Evolutionary conservation across 2,888 invertebrate species (phyloP).

Genomic region (Chalcis sispes): DNA sequence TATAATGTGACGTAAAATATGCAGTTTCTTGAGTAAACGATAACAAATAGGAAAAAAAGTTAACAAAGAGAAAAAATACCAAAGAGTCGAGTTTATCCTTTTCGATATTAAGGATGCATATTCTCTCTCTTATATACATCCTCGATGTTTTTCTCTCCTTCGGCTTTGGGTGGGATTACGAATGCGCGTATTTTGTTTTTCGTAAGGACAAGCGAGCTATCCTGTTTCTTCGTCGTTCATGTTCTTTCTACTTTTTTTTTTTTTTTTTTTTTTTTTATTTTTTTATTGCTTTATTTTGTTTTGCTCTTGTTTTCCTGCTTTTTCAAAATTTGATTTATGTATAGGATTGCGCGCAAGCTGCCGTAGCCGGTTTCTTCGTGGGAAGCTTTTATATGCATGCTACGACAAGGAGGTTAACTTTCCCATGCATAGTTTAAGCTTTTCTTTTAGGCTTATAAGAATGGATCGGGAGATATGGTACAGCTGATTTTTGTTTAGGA

Average conservation of each 20-base stretch:
- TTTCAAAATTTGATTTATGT: constrained; percentile 35
- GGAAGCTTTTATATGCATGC: constrained; percentile 13
- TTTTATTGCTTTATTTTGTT: not conserved
- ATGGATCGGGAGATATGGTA: not conserved
- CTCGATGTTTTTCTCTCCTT: not conserved
- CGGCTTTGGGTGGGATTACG: not conserved
- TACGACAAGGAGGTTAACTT: not conserved
- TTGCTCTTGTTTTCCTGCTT: too few species aligned
- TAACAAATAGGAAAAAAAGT: too few species aligned
- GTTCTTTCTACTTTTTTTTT: not conserved
- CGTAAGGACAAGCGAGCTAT: too few species aligned
- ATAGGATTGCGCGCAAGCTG: constrained; percentile 12
- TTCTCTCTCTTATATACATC: not conserved
- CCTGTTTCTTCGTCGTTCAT: too few species aligned
- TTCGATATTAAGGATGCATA: not conserved
- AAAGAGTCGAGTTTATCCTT: too few species aligned
- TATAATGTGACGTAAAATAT: too few species aligned
- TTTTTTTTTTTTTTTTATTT: not conserved
- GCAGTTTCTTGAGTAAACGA: too few species aligned
- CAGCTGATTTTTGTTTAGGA: not conserved
- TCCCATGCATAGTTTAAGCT: constrained; percentile 35
- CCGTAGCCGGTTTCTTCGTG: constrained; percentile 28
- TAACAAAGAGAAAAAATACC: too few species aligned
- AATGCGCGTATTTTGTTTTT: not conserved
- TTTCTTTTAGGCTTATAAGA: not conserved